Evolutionary conservation across 1,140 invertebrate species (phyloP).

Genomic region (Drosophila nigromelanica): DNA sequence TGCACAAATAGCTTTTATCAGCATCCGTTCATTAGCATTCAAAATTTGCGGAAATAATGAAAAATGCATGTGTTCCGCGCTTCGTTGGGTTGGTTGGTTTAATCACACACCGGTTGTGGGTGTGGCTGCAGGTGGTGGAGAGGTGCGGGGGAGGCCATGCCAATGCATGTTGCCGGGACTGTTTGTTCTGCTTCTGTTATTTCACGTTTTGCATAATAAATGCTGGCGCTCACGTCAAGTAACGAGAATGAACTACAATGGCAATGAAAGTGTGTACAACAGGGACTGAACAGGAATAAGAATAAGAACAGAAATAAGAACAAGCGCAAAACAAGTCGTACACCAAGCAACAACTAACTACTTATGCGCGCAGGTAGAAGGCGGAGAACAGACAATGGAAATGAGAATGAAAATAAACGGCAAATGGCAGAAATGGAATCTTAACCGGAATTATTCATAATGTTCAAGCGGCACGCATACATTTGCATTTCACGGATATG

Average conservation of each 20-base stretch:
- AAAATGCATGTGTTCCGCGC: constrained; percentile 52
- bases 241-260: constrained; percentile 61
- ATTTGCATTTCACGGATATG: constrained; percentile 79
- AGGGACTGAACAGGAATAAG: constrained; percentile 5
- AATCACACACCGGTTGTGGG: constrained; percentile 41
- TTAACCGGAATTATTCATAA: constrained; percentile 80
- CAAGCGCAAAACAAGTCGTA: constrained; percentile 60
- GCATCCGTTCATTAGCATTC: constrained; percentile 66
- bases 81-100: constrained; percentile 42
- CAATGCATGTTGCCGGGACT: constrained; percentile 19
- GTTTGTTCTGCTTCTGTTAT: constrained; percentile 63
- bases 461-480: constrained; percentile 80
- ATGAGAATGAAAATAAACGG: constrained; percentile 52
- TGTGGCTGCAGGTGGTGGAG: background rate
- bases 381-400: constrained; percentile 56
- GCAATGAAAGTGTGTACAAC: constrained; percentile 39
- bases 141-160: background rate
- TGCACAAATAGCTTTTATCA: constrained; percentile 58
- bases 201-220: constrained; percentile 77
- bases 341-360: constrained; percentile 75
- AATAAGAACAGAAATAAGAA: constrained; percentile 6
- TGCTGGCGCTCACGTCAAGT: constrained; percentile 55
- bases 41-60: constrained; percentile 67
- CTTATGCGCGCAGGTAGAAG: constrained; percentile 68
- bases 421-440: constrained; percentile 73